Conservation (phyloP, 2,113 vertebrate genomes). For the Tichodroma muraria region DNA sequence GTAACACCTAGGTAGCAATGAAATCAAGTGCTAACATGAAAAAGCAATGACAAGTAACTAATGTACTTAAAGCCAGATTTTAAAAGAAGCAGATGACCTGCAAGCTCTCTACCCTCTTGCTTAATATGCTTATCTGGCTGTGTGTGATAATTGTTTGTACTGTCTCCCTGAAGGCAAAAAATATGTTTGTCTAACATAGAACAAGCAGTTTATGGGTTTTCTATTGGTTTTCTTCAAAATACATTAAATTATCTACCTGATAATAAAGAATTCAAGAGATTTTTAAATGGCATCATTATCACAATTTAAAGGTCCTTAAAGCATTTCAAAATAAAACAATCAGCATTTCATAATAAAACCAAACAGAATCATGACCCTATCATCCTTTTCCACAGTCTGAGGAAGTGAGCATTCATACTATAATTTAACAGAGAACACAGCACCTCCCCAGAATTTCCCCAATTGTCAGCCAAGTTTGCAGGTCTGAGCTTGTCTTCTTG, state of each 20-base stretch:
- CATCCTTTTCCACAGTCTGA: neutral
- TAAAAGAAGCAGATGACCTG: neutral
- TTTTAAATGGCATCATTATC: neutral
- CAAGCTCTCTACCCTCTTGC: neutral
- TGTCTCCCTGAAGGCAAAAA: neutral
- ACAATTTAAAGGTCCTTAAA: neutral
- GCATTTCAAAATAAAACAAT: neutral
- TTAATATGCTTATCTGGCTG: neutral
- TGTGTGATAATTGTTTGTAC: neutral
- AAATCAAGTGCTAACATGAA: slow-evolving; percentile 23
- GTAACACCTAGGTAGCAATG: neutral
- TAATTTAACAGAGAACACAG: neutral
- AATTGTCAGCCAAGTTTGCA: neutral
- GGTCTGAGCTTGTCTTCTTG: neutral
- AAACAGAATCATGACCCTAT: neutral
- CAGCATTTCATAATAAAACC: neutral
- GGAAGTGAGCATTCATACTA: neutral
- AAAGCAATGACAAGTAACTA: slow-evolving; percentile 40
- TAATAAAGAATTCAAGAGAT: neutral
- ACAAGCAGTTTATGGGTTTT: neutral
- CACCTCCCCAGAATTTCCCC: neutral
- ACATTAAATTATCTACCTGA: neutral
- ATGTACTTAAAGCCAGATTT: neutral
- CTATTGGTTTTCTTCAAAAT: neutral
- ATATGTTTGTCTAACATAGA: neutral